A percentile compares a stretch with the other conserved stretches of the same genome.
phyloP scores from a whole-genome alignment of 2,888 invertebrate species.

The Anarsia innoxiella region DNA sequence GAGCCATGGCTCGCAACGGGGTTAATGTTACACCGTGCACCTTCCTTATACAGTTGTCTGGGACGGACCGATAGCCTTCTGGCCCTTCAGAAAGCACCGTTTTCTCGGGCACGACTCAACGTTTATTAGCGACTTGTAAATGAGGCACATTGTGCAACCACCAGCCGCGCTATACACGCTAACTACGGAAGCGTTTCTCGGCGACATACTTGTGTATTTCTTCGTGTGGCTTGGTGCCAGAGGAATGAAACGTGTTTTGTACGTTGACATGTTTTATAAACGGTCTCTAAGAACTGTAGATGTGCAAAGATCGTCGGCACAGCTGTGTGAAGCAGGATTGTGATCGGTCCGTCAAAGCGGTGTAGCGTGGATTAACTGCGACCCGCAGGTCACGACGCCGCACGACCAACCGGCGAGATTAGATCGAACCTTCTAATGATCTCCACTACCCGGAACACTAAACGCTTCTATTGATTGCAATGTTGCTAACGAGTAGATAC shows the following conservation, averaged over 20 bases:
- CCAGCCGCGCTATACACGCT: slow-evolving; percentile 4
- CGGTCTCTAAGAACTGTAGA: too few species aligned
- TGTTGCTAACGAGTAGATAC: too few species aligned
- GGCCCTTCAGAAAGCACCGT: slow-evolving; percentile 38
- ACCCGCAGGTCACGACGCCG: slow-evolving; percentile 30
- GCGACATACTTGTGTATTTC: slow-evolving; percentile 5
- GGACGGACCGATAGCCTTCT: slow-evolving; percentile 29
- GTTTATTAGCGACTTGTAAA: slow-evolving; percentile 11
- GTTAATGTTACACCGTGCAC: slow-evolving; percentile 47
- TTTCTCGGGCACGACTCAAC: slow-evolving; percentile 16
- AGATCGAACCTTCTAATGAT: slow-evolving; percentile 27
- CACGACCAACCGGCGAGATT: slow-evolving; percentile 32
- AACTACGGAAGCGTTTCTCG: slow-evolving; percentile 8
- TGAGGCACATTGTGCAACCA: slow-evolving; percentile 8
- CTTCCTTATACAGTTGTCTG: slow-evolving; percentile 37
- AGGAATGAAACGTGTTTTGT: slow-evolving; percentile 19
- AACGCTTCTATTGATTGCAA: slow-evolving; percentile 19
- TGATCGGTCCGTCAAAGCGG: slow-evolving; percentile 29
- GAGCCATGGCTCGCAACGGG: slow-evolving; percentile 37
- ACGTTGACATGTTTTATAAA: too few species aligned
- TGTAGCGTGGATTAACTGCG: slow-evolving; percentile 32
- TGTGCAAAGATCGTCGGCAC: too few species aligned
- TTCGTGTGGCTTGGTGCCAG: slow-evolving; percentile 2
- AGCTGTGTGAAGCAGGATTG: too few species aligned
- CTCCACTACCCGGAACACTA: slow-evolving; percentile 24